Conservation (phyloP, 2,888 invertebrate species). For the Drosophila hamatofila region DNA sequence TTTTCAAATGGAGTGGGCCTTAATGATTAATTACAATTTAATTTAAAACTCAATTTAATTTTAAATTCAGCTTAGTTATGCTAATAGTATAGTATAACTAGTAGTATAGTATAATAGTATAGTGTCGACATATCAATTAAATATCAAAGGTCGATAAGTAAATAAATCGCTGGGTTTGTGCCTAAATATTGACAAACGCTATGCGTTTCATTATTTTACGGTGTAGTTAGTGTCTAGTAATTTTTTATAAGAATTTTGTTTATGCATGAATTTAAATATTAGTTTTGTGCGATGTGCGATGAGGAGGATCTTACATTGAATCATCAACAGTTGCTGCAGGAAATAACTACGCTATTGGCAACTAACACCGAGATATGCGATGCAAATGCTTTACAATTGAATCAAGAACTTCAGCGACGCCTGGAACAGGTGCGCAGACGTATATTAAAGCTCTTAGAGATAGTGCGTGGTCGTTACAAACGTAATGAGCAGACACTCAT, state of each 20-base stretch:
- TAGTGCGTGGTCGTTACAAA: conserved; percentile 64
- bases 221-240: neutral
- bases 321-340: conserved; percentile 48
- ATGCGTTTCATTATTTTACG: conserved; percentile 5
- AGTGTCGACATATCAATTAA: neutral
- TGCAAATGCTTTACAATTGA: conserved; percentile 71
- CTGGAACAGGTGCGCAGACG: conserved; percentile 63
- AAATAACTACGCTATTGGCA: conserved; percentile 48
- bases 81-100: neutral
- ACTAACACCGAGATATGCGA: conserved; percentile 35
- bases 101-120: too few relatives aligned
- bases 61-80: too few relatives aligned
- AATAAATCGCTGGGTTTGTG: conserved; percentile 9
- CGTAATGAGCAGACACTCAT: conserved; percentile 68
- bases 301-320: conserved; percentile 16
- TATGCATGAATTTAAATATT: neutral
- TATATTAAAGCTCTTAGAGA: conserved; percentile 58
- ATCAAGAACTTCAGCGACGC: conserved; percentile 74
- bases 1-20: neutral
- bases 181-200: conserved; percentile 19
- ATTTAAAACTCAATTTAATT: neutral
- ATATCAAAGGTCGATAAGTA: conserved; percentile 16
- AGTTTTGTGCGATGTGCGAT: conserved; percentile 19
- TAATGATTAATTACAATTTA: neutral
- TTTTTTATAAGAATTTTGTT: neutral